Conservation (phyloP, 2,888 invertebrate species). For the Electrophaes corylata region DNA sequence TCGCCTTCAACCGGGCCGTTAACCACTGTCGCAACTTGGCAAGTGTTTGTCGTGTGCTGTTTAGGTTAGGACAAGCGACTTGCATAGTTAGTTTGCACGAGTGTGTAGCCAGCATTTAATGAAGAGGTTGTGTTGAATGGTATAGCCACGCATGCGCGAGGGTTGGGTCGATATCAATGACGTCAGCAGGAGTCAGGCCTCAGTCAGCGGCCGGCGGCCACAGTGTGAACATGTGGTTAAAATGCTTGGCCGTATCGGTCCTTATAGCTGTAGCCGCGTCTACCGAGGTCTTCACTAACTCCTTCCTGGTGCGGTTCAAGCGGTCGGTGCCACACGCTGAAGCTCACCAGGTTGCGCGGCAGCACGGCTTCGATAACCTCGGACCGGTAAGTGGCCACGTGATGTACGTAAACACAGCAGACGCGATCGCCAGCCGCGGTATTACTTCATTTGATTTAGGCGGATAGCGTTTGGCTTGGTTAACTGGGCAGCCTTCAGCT, state of each 20-base stretch:
- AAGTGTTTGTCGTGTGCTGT: not conserved
- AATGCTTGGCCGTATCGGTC: constrained; percentile 73
- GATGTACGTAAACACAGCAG: constrained; percentile 74
- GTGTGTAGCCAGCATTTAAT: constrained; percentile 51
- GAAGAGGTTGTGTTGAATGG: constrained; percentile 57
- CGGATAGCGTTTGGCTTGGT: constrained; percentile 12
- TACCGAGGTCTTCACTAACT: constrained; percentile 95
- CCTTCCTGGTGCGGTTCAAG: constrained; percentile 95
- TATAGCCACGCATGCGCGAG: constrained; percentile 67
- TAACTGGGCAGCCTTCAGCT: constrained; percentile 14
- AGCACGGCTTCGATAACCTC: constrained; percentile 96
- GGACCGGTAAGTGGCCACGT: constrained; percentile 93
- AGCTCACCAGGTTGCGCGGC: constrained; percentile 92
- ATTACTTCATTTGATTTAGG: constrained; percentile 4
- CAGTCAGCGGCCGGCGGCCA: constrained; percentile 78
- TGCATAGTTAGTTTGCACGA: constrained; percentile 3
- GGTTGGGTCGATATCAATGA: constrained; percentile 76
- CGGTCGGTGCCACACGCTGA: constrained; percentile 89
- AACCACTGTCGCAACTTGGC: not conserved
- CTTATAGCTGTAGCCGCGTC: constrained; percentile 71
- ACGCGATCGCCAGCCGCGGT: not conserved
- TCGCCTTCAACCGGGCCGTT: too few species aligned
- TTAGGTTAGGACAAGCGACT: not conserved
- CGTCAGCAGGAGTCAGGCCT: constrained; percentile 68
- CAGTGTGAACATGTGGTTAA: constrained; percentile 76